Base-by-base conservation (phyloP, 2,797 vertebrate genomes). In the Sebastes elongatus region DNA sequence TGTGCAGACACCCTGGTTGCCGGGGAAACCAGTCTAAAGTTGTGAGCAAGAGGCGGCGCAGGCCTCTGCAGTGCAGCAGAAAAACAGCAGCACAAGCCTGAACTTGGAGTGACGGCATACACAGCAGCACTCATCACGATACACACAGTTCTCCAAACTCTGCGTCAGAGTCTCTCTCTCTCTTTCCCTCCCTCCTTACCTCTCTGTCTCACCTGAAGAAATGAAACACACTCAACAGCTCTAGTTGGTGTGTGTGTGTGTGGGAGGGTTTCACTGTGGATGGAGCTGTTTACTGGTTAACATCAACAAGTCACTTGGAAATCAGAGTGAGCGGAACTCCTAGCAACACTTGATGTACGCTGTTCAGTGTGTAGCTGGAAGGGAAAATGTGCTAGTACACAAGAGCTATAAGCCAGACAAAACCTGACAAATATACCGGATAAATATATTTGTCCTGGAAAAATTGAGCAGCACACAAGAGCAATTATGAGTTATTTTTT, bases 1-100 rank as follows among this genome's bases (percentile, higher is more conserved):
- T 96, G 94, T 95, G 93, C 95, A 95, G 95, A 95, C 95, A 95
- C 94, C 94, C 92, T 91, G 95, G 96, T 96, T 96, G 95, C 96
- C 93, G 74, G 92, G 95, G 95, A 94, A 96, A 96, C 96, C 89
- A 87, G 88, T 94, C 90, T 94, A 94, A 95, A 96, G 95, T 96
- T 96, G 94, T 90, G 93, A 93, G 92, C 92, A 87, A 89, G 90
- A 91, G 90, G 93, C 90, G 85, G 87, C 56, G 80, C 88, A 87
- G 90, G 93, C 94, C 95, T 95, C 95, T 95, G 95, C 95, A 96
- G 93, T 96, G 96, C 96, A 95, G 94, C 92, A 96, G 88, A 94
- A 93, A 93, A 94, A 93, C 93, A 93, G 87, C 92, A 92, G 92
- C 89, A 87, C 89, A 69, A 93, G 91, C 84, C 88, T 85, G 87